Percentiles rank a stretch among this genome's conserved stretches.
These are phyloP conservation scores for Antechinus stuartii DNA, from an alignment of 2,113 vertebrate genomes.

Conservation along the genomic window DNA sequence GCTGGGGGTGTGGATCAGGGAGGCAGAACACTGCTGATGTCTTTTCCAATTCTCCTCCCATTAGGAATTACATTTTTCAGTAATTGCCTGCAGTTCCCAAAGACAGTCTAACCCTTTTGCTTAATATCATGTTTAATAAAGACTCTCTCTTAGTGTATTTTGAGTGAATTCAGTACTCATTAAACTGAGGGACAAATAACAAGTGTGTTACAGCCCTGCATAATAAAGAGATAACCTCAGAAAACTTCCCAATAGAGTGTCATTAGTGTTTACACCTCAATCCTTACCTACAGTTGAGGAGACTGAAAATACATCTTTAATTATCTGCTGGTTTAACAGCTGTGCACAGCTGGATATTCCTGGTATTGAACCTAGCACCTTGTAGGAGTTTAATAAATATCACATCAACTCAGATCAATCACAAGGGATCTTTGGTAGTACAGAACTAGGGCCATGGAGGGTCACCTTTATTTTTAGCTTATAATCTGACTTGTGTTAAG, in stretches of 20 bases:
- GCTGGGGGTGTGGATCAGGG: slow-evolving; percentile 9
- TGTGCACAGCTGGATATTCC: background rate
- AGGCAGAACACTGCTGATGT: slow-evolving; percentile 27
- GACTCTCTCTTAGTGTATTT: slow-evolving; percentile 59
- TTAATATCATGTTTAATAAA: slow-evolving; percentile 66
- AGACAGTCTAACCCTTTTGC: slow-evolving; percentile 62
- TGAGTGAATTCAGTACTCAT: slow-evolving; percentile 45
- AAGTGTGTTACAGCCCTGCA: slow-evolving; percentile 9
- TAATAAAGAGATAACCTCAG: background rate
- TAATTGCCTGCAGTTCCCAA: slow-evolving; percentile 60
- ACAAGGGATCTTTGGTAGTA: background rate
- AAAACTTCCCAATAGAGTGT: background rate
- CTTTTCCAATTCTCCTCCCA: slow-evolving; percentile 56
- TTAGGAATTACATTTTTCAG: slow-evolving; percentile 57
- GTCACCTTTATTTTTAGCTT: background rate
- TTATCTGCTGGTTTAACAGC: background rate
- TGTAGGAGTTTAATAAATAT: slow-evolving; percentile 15
- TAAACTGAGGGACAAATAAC: slow-evolving; percentile 54
- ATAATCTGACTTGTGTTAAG: slow-evolving; percentile 11
- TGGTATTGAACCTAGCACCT: background rate
- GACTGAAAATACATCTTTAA: background rate
- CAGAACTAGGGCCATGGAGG: background rate
- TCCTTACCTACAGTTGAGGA: background rate
- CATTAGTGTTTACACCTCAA: background rate
- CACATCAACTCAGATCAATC: slow-evolving; percentile 41